These are phyloP conservation scores for Carlito syrichta DNA, from an alignment of 2,113 vertebrate genomes.

Conservation along the genomic window DNA sequence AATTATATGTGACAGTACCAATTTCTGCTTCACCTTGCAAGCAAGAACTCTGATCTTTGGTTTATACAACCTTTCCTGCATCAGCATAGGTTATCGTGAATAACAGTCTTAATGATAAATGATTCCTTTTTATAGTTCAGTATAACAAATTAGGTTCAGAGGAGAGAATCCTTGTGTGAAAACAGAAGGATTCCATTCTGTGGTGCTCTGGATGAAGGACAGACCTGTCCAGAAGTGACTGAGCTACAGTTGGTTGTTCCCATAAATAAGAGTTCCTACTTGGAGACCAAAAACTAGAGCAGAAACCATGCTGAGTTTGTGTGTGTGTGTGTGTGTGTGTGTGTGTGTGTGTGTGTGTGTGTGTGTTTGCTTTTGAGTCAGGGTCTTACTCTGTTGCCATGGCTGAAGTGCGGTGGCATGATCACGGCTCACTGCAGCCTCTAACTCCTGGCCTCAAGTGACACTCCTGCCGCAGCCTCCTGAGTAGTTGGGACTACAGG, in stretches of 20 bases:
- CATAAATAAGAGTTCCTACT: neutral
- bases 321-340: too few species aligned
- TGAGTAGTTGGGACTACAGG: too few species aligned
- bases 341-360: too few species aligned
- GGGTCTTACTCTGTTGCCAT: too few species aligned
- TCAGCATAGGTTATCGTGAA: neutral
- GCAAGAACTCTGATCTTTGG: neutral
- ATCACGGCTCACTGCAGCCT: too few species aligned
- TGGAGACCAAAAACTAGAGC: neutral
- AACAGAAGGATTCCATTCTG: neutral
- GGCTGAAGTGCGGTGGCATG: too few species aligned
- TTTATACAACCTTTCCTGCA: neutral
- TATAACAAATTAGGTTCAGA: neutral
- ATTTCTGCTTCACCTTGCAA: neutral
- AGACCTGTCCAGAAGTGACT: neutral
- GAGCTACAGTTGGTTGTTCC: neutral
- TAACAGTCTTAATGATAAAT: neutral
- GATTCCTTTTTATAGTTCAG: neutral
- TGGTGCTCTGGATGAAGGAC: neutral
- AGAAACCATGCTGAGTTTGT: neutral
- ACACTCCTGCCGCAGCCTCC: too few species aligned
- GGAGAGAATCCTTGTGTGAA: neutral
- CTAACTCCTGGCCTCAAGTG: too few species aligned
- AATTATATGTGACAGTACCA: neutral
- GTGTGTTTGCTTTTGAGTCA: too few species aligned